A percentile compares a stretch with the other conserved stretches of the same genome.
These are phyloP conservation scores for Chironomus riparius DNA, from an alignment of 2,888 invertebrate species.

Conservation along the genomic window DNA sequence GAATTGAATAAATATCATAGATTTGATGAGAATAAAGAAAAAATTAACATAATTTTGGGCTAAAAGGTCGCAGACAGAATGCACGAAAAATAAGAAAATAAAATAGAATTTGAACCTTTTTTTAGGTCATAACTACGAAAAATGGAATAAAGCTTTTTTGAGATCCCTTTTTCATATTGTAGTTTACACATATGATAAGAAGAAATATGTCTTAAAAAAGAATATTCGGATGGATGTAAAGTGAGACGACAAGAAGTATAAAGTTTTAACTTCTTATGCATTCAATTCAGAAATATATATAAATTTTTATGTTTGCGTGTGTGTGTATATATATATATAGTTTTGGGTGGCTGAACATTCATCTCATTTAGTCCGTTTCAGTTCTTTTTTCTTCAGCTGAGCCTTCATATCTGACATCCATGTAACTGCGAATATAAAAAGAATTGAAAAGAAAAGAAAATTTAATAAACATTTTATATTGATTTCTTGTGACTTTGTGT, in stretches of 20 bases:
- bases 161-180: not conserved
- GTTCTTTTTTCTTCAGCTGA: slow-evolving; percentile 4
- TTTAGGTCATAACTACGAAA: not conserved
- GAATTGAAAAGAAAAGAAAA: not conserved
- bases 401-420: slow-evolving; percentile 22
- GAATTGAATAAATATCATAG: not conserved
- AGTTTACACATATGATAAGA: not conserved
- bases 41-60: slow-evolving; percentile 5
- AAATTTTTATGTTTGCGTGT: not conserved
- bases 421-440: not conserved
- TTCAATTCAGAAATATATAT: not conserved
- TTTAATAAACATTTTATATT: not conserved
- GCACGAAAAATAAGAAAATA: not conserved
- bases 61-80: not conserved
- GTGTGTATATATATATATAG: not conserved
- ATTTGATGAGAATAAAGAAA: not conserved
- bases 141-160: not conserved
- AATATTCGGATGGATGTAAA: too few relatives aligned
- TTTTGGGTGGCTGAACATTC: not conserved
- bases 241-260: too few relatives aligned
- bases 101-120: not conserved
- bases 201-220: not conserved
- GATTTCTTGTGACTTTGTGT: not conserved
- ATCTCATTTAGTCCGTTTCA: slow-evolving; percentile 11
- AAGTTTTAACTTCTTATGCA: too few relatives aligned